Evolutionary conservation across 2,113 vertebrate genomes (phyloP).

Genomic region (Hippoglossus stenolepis): DNA sequence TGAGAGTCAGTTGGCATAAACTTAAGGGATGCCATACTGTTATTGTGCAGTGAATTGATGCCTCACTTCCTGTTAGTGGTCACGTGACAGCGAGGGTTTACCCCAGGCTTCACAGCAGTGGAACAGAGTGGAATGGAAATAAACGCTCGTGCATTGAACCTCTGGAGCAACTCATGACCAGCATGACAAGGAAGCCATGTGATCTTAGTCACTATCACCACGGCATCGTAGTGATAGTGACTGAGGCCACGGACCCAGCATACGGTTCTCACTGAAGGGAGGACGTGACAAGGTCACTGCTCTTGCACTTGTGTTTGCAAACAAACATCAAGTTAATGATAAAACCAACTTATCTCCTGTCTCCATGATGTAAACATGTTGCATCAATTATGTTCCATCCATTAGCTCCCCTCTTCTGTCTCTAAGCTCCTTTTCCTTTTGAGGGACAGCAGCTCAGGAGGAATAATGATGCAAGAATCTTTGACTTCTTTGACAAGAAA

Average conservation of each 20-base stretch:
- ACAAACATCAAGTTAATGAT: slow-evolving; percentile 20
- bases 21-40: slow-evolving; percentile 46
- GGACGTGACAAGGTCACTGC: slow-evolving; percentile 15
- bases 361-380: background rate
- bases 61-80: slow-evolving; percentile 63
- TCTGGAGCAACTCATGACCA: slow-evolving; percentile 62
- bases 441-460: background rate
- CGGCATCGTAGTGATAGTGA: slow-evolving; percentile 7
- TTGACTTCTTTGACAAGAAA: background rate
- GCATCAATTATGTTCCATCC: background rate
- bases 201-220: slow-evolving; percentile 47
- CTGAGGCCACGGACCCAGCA: background rate
- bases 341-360: background rate
- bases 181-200: slow-evolving; percentile 48
- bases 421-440: background rate
- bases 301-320: background rate
- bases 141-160: slow-evolving; percentile 19
- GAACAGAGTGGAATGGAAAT: slow-evolving; percentile 27
- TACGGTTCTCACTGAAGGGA: background rate
- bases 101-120: slow-evolving; percentile 20
- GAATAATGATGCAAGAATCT: background rate
- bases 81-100: slow-evolving; percentile 61
- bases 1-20: slow-evolving; percentile 46
- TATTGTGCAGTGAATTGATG: slow-evolving; percentile 34
- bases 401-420: background rate